Base-by-base conservation (phyloP, 1,140 invertebrate genomes). In the Micrasema minimum region DNA sequence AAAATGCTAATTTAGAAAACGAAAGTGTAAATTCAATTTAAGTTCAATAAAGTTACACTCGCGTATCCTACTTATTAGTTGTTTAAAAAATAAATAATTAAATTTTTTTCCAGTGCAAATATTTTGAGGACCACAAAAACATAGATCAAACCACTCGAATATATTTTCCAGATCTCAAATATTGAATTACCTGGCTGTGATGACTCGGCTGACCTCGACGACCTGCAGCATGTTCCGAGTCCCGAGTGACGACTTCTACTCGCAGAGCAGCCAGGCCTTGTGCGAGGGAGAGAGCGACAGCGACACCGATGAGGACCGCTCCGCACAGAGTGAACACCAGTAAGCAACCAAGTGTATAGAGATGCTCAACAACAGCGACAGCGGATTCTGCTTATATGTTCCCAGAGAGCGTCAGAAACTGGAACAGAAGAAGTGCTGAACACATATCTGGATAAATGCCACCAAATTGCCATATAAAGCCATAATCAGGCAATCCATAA, bases 401-500 rank as follows among this genome's bases (percentile, higher is more conserved):
- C 91, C 0, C 77, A 85, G 14, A 85, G 87, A 14, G 84, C n/a
- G 90, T 6, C 89, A 90, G 35, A 84, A 82, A 87, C 35, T 83
- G 89, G 31, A 85, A 87, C 45, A n/a, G 81, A 87, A 1, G 78
- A 83, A 1, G 79, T 90, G 2, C 79, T 91, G 35, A 91, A 76
- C 85, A 86, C 1, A 81, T 96, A 57, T 93, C 92, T 70, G 86
- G 88, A 77, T n/a, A 85, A 95, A 9, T 93, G 92, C 77, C 92
- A 95, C 80, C 80, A 89, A 92, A 81, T 80, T 96, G 2, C 81
- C n/a, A n/a, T 95, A 69, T 86, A 91, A 43, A 90, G 90, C 69
- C 88, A 93, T 76, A 89, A 90, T 78, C 84, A 91, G 72, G 90
- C 91, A 0, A 85, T 93, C 46, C 92, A 93, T 78, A 91, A 92